Evolutionary conservation across 2,113 vertebrate genomes (phyloP), one percentile per base, ranked within the genome.

Genomic region (Vimba vimba): DNA sequence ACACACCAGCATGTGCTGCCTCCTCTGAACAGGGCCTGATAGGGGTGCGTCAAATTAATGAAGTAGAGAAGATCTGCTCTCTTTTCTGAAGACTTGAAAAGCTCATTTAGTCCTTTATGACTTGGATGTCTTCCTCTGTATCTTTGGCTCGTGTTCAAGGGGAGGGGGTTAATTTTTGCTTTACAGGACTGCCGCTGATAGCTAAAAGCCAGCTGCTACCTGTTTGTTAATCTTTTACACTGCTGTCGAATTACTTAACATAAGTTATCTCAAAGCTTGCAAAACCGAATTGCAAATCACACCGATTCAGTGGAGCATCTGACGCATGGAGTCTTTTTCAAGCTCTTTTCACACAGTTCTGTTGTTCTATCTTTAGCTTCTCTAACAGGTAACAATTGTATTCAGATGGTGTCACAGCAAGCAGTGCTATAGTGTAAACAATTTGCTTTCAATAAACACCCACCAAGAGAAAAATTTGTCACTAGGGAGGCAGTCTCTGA

Each of bases 1-100:
- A 92, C 89, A 85, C 68, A 68, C 89, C 82, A 87, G 86, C 87
- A 84, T 77, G 89, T 91, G 87, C 84, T 66, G 85, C 91, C 91
- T 93, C 45, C 90, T 93, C 90, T 89, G 85, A 93, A 90, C 88
- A 57, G 55, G 81, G 89, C 88, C 86, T 91, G 52, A 90, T 85
- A 88, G 84, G 60, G 88, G 85, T 90, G 80, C 87, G 88, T 90
- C 90, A 91, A 87, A 93, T 92, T 95, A 94, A 93, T 92, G 91
- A 89, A 91, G 89, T 90, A 89, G 90, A 89, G 89, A 89, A 83
- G 88, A 91, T 88, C 86, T 86, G 71, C 91, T 93, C 85, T 87
- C 81, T 88, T 91, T 89, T 78, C 78, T 84, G 77, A 84, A 62
- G 86, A 88, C 75, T 79, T 64, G 86, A 89, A 85, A 86, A 92